Base-by-base conservation (phyloP, 2,797 vertebrate genomes). In the Pelochelys cantorii region DNA sequence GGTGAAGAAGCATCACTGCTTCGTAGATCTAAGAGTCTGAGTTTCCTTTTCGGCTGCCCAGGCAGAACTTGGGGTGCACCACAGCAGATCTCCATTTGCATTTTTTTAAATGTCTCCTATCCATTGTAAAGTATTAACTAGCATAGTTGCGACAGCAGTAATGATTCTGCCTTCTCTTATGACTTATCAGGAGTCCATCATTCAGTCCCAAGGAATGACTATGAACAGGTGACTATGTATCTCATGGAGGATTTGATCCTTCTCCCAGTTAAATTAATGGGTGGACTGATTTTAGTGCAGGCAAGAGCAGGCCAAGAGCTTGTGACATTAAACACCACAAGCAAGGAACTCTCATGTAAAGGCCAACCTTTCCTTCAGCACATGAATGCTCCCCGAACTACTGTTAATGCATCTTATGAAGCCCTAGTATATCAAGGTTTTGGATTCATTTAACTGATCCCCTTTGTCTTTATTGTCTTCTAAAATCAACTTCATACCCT, bases 71-170 rank as follows among this genome's bases (percentile, higher is more conserved):
- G 1, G 15, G 81, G 68, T 52, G 86, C 77, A 87, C 81, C 1
- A 5, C 23, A n/a, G 54, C 83, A 93, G 42, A 80, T 56, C 8
- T 81, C 31, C 0, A 0, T 31, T 15, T 8, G 77, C 1, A 0
- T 37, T 81, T 87, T 84, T 37, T 37, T 0, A 34, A 84, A 75
- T 31, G 68, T 52, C 80, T 42, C 2, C 52, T 54, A 11, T 34
- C 54, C 57, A 42, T 1, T 89, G 89, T 75, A 17, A 68, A 86
- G 42, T 77, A 86, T 81, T 55, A 82, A 86, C 90, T 90, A 10
- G 59, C 75, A n/a, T 8, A 42, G 22, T 27, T 56, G 53, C 25
- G 53, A 22, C 31, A 34, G 55, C 20, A 55, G 79, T 56, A 52
- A 25, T 31, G 54, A 80, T n/a, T 52, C 79, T 56, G 79, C 6